phyloP scores from a whole-genome alignment of 2,797 vertebrate genomes.

The Lycodopsis pacificus region DNA sequence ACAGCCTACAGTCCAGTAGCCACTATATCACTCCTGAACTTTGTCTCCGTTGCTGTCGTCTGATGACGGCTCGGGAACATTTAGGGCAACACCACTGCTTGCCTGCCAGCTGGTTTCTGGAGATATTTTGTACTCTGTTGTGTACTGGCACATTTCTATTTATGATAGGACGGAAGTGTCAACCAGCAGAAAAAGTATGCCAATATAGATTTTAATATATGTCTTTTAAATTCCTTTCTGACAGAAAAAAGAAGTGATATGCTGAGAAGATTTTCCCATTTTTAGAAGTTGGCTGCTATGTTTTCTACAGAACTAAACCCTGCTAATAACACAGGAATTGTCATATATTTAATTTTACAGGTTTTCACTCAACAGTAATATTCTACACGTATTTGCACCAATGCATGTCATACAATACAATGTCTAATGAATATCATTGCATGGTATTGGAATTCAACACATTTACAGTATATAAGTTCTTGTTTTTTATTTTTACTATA shows the following conservation, averaged over 20 bases:
- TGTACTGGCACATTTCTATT: constrained; percentile 50
- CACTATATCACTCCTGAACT: constrained; percentile 58
- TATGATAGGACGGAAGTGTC: constrained; percentile 39
- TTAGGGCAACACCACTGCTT: constrained; percentile 72
- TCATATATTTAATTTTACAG: constrained; percentile 58
- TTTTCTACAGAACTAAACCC: constrained; percentile 66
- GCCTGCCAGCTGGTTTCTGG: constrained; percentile 90
- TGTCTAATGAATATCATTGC: constrained; percentile 66
- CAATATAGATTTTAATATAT: constrained; percentile 77
- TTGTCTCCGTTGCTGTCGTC: constrained; percentile 40
- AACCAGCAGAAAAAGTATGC: constrained; percentile 54
- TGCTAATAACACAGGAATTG: constrained; percentile 51
- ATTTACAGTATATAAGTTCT: constrained; percentile 49
- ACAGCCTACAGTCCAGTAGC: constrained; percentile 35
- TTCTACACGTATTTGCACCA: constrained; percentile 70
- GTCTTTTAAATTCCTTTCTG: constrained; percentile 59
- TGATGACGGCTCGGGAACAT: constrained; percentile 52
- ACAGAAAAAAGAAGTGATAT: constrained; percentile 37
- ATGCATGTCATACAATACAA: constrained; percentile 63
- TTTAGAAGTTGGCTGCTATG: constrained; percentile 68
- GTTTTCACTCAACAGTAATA: constrained; percentile 54
- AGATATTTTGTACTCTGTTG: constrained; percentile 70
- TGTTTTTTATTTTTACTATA: constrained; percentile 41
- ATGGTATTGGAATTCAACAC: constrained; percentile 73
- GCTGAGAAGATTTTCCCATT: constrained; percentile 37